Evolutionary conservation across 1,140 invertebrate species (phyloP), one percentile per base, ranked within the genome.

Genomic region (Propsilocerus akamusi): DNA sequence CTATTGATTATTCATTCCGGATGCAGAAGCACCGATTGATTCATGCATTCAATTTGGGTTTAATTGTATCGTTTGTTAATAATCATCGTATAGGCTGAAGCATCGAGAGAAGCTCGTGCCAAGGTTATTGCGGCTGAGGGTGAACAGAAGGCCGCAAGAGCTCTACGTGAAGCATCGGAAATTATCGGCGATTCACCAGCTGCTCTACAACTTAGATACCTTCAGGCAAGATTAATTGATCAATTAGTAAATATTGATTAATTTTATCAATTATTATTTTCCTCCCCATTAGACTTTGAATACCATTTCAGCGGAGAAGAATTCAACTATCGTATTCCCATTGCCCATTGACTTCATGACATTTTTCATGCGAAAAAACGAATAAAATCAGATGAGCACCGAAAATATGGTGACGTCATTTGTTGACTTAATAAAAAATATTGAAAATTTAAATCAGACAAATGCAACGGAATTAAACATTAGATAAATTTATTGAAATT

Each of bases 321-420:
- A 96, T 66, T 96, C 93, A 4, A 97, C 94, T 7, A 97, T 97
- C 59, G 86, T 97, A 51, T 97, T 97, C 68, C 94, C 93, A 22
- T 72, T 97, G 55, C 92, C 92, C 25, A 88, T 96, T 60, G 91
- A 96, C 60, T 76, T 95, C 57, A 62, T 96, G 37, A 80, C 77
- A 26, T 82, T 81, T 57, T 88, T 89, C 58, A 66, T 84, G 63
- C 76, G 17, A 20, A 41, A 68, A 57, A 64, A 69, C 28, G 61
- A 60, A 51, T 41, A 41, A 41, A 17, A 17, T 17, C 10, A 14
- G 34, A 20, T 5, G 17, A 4, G 14, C 14, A 14, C 34, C 3
- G 34, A 41, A 1, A 41, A 41, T 20, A 41, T 41, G 34, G 14
- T 41, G 22, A 41, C 17, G 17, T 8, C 34, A 41, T 41, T 41